Base-by-base conservation (phyloP, 2,888 invertebrate genomes). In the Drosophila kambysellisi region DNA sequence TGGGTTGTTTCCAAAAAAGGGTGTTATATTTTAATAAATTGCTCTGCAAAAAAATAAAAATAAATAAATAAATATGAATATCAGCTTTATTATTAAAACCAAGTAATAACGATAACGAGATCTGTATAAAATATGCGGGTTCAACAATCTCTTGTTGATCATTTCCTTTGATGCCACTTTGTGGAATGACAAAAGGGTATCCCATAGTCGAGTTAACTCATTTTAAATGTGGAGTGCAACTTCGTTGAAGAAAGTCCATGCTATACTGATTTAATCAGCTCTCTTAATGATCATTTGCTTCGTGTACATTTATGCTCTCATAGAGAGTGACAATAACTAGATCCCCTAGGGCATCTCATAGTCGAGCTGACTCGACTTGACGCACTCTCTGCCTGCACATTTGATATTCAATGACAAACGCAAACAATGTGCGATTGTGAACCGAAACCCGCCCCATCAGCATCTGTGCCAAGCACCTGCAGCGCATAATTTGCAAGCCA, bases 361-460 rank as follows among this genome's bases (percentile, higher is more conserved):
- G 78, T 54, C 60, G 17, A 17, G 48, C 33, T 39, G 32, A 25
- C 11, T 25, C 17, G 6, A 12, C 7, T 29, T 29, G 0, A 4
- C 12, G 17, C 6, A 7, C 37, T 41, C 33, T 46, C 37, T 43
- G 61, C 76, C 70, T 50, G 43, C 64, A 35, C n/a, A 32, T 46
- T 60, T 84, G 48, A 76, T 76, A 82, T 82, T 82, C 83, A 88
- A 85, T 83, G 83, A 85, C 83, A 85, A 71, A 60, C 60, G 71
- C 69, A 69, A 82, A 74, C 70, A 80, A 80, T 74, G 61, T 50
- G 33, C 56, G 57, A 68, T 64, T 79, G 53, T 65, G 64, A 76
- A 63, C 68, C 77, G 64, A 43, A 46, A 29, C 4, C 64, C 35
- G 35, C 43, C 33, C 8, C 33, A 20, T 4, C 60, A 58, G 35